phyloP scores from a whole-genome alignment of 2,797 vertebrate genomes.

The Chaunax sp. region DNA sequence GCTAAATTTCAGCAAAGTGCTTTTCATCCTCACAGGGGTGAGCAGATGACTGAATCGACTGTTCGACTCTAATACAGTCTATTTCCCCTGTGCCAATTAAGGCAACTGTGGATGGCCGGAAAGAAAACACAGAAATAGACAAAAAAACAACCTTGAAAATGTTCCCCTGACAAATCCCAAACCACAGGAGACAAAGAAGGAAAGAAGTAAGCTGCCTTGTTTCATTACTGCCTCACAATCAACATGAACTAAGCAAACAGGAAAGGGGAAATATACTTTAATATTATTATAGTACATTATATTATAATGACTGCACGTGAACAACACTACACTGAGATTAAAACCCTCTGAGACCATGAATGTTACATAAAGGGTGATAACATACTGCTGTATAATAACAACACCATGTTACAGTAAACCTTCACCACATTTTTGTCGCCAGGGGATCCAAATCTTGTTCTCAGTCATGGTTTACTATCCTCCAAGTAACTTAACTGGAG shows the following conservation, averaged over 20 bases:
- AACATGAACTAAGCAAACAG: not conserved
- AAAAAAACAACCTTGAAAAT: conserved; percentile 24
- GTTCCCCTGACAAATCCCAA: conserved; percentile 16
- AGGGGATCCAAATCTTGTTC: not conserved
- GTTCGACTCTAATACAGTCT: not conserved
- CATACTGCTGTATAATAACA: not conserved
- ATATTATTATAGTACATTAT: conserved; percentile 6
- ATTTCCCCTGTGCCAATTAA: conserved; percentile 34
- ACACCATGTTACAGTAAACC: not conserved
- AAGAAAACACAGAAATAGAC: conserved; percentile 23
- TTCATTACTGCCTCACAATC: not conserved
- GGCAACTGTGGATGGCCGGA: not conserved
- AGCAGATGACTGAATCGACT: conserved; percentile 26
- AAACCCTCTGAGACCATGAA: not conserved
- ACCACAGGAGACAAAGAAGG: conserved; percentile 11
- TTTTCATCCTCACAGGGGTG: conserved; percentile 1
- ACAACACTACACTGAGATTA: not conserved
- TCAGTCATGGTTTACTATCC: not conserved
- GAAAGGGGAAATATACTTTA: not conserved
- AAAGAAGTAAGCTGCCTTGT: not conserved
- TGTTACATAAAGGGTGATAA: not conserved
- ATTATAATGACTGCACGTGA: not conserved
- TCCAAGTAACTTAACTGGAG: not conserved
- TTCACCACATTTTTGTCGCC: no score
- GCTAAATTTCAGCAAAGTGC: conserved; percentile 7